Evolutionary conservation across 1,140 invertebrate species (phyloP).

Genomic region (Sesamia nonagrioides): DNA sequence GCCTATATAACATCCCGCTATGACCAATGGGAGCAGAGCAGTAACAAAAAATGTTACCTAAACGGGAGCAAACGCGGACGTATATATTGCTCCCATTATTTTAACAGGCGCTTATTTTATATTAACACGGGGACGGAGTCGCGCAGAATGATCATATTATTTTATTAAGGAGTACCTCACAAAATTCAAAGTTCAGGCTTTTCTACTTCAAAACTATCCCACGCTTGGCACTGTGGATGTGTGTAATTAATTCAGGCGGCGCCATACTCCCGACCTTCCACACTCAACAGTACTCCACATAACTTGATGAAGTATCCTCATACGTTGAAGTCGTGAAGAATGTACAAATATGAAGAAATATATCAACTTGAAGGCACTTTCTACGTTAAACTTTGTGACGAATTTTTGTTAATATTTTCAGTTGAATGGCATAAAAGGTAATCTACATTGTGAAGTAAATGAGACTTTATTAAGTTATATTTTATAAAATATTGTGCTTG

Average conservation of each 20-base stretch:
- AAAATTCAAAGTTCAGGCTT: not conserved
- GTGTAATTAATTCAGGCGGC: slow-evolving; percentile 35
- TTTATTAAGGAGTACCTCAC: not conserved
- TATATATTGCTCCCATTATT: no score
- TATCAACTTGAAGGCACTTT: not conserved
- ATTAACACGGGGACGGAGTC: no score
- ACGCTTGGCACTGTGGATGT: not conserved
- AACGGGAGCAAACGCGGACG: no score
- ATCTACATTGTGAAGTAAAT: no score
- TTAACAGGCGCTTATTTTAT: no score
- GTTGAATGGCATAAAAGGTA: not conserved
- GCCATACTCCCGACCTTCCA: not conserved
- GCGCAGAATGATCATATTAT: not conserved
- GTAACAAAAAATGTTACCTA: no score
- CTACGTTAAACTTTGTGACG: not conserved
- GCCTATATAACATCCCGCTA: no score
- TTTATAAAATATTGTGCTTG: no score
- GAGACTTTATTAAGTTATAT: no score
- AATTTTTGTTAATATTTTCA: slow-evolving; percentile 1
- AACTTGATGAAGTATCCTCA: slow-evolving; percentile 42
- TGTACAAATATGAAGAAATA: slow-evolving; percentile 15
- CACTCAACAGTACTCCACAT: not conserved
- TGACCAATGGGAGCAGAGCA: no score
- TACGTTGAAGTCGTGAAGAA: slow-evolving; percentile 20
- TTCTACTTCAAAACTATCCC: slow-evolving; percentile 23